Conservation (phyloP, 2,797 vertebrate genomes). For the Uromys caudimaculatus region DNA sequence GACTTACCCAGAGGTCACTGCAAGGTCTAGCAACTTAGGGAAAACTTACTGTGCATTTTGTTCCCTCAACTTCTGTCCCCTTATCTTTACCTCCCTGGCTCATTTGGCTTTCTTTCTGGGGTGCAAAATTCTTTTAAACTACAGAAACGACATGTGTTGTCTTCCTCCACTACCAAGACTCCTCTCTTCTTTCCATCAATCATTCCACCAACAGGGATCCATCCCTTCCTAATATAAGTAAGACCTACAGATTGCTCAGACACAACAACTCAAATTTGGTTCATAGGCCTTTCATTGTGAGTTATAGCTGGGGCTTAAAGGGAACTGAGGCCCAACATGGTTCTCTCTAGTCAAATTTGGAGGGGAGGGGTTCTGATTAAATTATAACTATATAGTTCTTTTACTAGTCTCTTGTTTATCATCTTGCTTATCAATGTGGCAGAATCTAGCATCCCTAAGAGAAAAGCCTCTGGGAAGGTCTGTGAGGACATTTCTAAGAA, state of each 20-base stretch:
- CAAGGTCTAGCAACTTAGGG: slow-evolving; percentile 31
- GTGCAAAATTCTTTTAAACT: not conserved
- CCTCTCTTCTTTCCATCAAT: not conserved
- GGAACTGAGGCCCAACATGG: not conserved
- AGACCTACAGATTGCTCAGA: not conserved
- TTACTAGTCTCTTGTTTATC: not conserved
- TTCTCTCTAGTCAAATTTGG: not conserved
- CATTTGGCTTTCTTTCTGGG: not conserved
- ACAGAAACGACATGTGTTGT: not conserved
- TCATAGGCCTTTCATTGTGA: not conserved
- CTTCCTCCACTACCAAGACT: not conserved
- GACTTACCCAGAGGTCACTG: slow-evolving; percentile 26
- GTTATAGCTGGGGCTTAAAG: slow-evolving; percentile 1
- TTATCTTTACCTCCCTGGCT: not conserved
- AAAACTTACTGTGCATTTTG: slow-evolving; percentile 33
- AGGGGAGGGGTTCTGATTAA: not conserved
- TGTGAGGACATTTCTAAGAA: not conserved
- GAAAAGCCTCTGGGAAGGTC: not conserved
- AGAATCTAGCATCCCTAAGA: not conserved
- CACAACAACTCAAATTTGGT: not conserved
- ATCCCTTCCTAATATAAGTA: not conserved
- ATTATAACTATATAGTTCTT: not conserved
- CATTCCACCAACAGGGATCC: not conserved
- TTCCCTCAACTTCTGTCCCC: not conserved
- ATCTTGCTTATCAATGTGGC: not conserved